Evolutionary conservation across 2,113 vertebrate species (phyloP).

Genomic region (Scolopax mira): DNA sequence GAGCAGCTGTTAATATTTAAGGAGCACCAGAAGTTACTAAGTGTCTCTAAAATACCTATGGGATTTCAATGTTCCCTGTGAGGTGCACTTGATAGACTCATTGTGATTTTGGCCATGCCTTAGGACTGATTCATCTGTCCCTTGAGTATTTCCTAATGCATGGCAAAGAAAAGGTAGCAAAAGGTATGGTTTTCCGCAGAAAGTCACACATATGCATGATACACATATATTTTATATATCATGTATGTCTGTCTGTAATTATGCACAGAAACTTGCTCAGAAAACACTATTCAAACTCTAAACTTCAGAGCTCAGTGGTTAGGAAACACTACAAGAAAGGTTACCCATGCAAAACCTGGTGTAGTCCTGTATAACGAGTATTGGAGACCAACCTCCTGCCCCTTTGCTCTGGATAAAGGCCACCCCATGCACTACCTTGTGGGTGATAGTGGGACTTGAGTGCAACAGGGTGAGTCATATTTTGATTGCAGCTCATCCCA

Average conservation of each 20-base stretch:
- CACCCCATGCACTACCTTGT: fast-evolving
- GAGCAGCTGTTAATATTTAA: slow-evolving; percentile 52
- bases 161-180: background rate
- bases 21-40: slow-evolving; percentile 30
- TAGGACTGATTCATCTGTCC: background rate
- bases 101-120: background rate
- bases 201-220: background rate
- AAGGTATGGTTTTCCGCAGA: background rate
- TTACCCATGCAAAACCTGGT: background rate
- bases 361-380: background rate
- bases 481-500: background rate
- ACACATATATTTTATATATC: background rate
- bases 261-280: background rate
- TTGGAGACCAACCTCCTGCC: fast-evolving
- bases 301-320: background rate
- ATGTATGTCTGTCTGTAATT: background rate
- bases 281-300: background rate
- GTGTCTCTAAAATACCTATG: slow-evolving; percentile 14
- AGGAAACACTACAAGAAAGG: background rate
- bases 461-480: background rate
- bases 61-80: slow-evolving; percentile 23
- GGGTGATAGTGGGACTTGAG: background rate
- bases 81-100: background rate
- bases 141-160: background rate
- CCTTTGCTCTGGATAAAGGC: background rate